Evolutionary conservation across 92 coral and sea anemone genomes (phyloP).

Genomic region (Isaurus tuberculatus): DNA sequence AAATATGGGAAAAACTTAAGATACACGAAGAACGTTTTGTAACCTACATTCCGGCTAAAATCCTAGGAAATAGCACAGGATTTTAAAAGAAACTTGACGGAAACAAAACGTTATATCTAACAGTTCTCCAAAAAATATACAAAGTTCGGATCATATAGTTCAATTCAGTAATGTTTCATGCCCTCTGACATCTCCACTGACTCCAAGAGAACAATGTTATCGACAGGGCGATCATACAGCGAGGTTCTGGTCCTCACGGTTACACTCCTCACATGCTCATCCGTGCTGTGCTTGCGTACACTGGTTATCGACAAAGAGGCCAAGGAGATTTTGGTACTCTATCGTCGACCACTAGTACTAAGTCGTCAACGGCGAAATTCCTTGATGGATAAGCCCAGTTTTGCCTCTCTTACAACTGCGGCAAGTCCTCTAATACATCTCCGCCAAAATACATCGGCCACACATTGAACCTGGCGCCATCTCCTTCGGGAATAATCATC

Average conservation of each 20-base stretch:
- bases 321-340: background rate
- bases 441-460: slow-evolving; percentile 13
- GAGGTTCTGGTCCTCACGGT: background rate
- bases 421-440: background rate
- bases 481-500: background rate
- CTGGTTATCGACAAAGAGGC: background rate
- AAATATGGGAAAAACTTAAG: too few species aligned
- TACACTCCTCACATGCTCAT: background rate
- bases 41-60: too few species aligned
- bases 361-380: background rate
- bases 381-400: background rate
- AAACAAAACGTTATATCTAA: too few species aligned
- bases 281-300: background rate
- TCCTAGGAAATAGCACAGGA: too few species aligned
- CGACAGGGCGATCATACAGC: background rate
- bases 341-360: slow-evolving; percentile 6
- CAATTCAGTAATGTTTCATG: too few species aligned
- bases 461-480: slow-evolving; percentile 19
- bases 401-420: background rate
- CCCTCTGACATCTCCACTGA: too few species aligned
- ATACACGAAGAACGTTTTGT: too few species aligned
- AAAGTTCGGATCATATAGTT: too few species aligned
- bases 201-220: background rate
- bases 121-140: too few species aligned
- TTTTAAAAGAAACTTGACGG: too few species aligned